A percentile compares a stretch with the other conserved stretches of the same genome.
Conservation (phyloP, 2,113 vertebrate genomes). For the Paratilapia polleni region DNA sequence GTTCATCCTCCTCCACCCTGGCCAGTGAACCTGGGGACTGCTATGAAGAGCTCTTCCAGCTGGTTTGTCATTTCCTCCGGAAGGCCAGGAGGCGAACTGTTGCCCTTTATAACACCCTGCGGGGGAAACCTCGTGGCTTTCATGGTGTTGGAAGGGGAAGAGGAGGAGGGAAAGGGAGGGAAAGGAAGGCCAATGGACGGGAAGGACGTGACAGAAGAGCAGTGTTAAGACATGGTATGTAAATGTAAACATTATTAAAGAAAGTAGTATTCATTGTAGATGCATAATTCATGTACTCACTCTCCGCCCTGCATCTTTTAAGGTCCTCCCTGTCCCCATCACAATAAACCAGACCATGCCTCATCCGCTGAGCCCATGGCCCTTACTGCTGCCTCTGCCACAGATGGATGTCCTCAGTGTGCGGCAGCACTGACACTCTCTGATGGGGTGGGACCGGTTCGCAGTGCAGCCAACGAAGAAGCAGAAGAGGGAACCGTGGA, state of each 20-base stretch:
- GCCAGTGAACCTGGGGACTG: constrained; percentile 95
- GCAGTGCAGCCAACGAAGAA: constrained; percentile 39
- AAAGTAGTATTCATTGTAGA: background rate
- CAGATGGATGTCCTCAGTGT: constrained; percentile 84
- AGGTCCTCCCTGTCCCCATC: constrained; percentile 83
- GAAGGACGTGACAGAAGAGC: constrained; percentile 40
- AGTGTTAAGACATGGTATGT: constrained; percentile 44
- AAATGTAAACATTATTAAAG: background rate
- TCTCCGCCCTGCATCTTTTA: background rate
- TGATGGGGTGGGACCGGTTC: constrained; percentile 58
- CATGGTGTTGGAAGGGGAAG: constrained; percentile 54
- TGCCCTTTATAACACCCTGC: constrained; percentile 84
- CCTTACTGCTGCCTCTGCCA: constrained; percentile 71
- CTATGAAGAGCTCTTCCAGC: constrained; percentile 96
- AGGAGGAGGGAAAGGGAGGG: constrained; percentile 34
- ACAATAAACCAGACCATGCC: constrained; percentile 77
- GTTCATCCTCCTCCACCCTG: constrained; percentile 93
- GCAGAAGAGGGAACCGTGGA: constrained; percentile 64
- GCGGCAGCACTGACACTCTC: constrained; percentile 46
- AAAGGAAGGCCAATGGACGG: constrained; percentile 52
- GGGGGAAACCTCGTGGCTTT: constrained; percentile 74
- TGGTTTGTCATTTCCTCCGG: constrained; percentile 91
- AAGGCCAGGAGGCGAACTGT: constrained; percentile 87
- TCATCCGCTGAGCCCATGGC: constrained; percentile 55
- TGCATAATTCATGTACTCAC: background rate